Percentiles rank a stretch among this genome's conserved stretches.
phyloP scores from a whole-genome alignment of 1,140 invertebrate genomes.

The Aricia agestis region DNA sequence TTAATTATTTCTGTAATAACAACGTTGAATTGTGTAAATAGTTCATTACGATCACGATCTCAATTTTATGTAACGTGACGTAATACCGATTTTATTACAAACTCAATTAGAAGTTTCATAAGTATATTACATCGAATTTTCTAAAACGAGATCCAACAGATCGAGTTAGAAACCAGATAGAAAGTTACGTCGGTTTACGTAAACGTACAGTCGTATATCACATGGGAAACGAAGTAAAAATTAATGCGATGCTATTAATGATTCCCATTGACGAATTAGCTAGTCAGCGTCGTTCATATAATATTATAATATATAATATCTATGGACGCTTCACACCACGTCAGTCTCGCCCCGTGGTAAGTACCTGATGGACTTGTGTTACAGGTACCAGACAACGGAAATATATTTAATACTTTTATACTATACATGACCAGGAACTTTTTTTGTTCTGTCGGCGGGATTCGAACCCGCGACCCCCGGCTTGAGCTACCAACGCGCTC shows the following conservation, averaged over 20 bases:
- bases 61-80: slow-evolving; percentile 3
- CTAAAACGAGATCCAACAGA: slow-evolving; percentile 7
- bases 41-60: background rate
- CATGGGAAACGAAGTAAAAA: background rate
- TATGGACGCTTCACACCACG: too few species aligned
- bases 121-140: slow-evolving; percentile 5
- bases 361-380: too few species aligned
- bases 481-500: too few species aligned
- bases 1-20: slow-evolving; percentile 1
- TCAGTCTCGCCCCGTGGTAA: too few species aligned
- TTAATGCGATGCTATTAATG: background rate
- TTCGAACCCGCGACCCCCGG: too few species aligned
- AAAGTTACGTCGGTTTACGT: slow-evolving; percentile 9
- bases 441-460: too few species aligned
- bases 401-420: too few species aligned
- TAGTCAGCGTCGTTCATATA: too few species aligned
- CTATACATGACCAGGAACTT: too few species aligned
- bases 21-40: background rate
- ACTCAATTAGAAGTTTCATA: slow-evolving; percentile 8
- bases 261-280: too few species aligned
- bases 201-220: slow-evolving; percentile 6
- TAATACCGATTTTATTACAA: background rate
- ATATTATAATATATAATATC: too few species aligned
- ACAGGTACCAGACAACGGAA: too few species aligned
- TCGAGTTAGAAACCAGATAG: slow-evolving; percentile 7